phyloP scores from a whole-genome alignment of 2,888 invertebrate species.

The Noctua fimbriata region DNA sequence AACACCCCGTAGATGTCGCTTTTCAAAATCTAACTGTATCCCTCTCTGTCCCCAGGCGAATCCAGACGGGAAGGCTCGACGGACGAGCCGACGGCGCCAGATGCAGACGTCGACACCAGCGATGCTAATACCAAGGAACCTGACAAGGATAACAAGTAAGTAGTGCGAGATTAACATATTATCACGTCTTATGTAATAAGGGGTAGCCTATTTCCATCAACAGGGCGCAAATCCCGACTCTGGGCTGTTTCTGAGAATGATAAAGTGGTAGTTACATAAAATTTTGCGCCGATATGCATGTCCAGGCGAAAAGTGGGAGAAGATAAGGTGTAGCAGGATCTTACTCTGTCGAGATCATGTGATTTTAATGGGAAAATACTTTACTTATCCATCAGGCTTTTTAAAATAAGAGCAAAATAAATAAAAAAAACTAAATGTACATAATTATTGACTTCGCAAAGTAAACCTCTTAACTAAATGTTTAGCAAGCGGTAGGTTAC shows the following conservation, averaged over 20 bases:
- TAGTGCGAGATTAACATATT: not conserved
- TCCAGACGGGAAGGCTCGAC: slow-evolving; percentile 85
- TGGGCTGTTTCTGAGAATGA: not conserved
- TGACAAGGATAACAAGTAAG: slow-evolving; percentile 83
- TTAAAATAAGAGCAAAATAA: no score
- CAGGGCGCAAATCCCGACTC: not conserved
- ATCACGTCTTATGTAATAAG: not conserved
- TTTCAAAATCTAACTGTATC: slow-evolving; percentile 23
- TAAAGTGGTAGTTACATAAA: not conserved
- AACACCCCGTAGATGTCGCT: slow-evolving; percentile 14
- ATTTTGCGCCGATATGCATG: not conserved
- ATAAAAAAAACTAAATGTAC: no score
- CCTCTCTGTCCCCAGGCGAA: slow-evolving; percentile 76
- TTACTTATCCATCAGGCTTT: not conserved
- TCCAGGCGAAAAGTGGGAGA: not conserved
- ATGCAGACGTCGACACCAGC: slow-evolving; percentile 80
- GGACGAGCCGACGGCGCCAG: slow-evolving; percentile 84
- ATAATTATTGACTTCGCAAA: not conserved
- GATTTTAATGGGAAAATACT: not conserved
- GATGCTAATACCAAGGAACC: slow-evolving; percentile 82
- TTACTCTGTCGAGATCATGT: not conserved
- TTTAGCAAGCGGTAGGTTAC: not conserved
- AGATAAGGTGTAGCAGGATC: not conserved
- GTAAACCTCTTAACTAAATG: not conserved
- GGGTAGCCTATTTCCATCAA: not conserved